Base-by-base conservation (phyloP, 2,888 invertebrate species). In the Furcula furcula region DNA sequence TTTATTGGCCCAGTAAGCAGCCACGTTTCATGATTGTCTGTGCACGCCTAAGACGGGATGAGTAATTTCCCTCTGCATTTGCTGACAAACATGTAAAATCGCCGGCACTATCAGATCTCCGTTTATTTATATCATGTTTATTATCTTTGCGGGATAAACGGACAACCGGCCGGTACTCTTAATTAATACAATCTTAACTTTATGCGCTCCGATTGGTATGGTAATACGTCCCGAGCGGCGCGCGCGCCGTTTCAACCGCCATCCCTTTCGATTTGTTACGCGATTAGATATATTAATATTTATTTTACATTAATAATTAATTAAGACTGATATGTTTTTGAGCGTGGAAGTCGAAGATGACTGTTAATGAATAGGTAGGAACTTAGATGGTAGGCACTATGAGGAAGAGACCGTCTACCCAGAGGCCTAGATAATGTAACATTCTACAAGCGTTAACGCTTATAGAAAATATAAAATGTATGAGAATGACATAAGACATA, bases 141-240 rank as follows among this genome's bases (percentile, higher is more conserved):
- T 36, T 48, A 48, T 55, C 61, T 63, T 34, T 34, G 23, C 19
- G 11, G 61, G 70, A 76, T 75, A 73, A 73, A 58, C 59, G 59
- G 64, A 71, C 69, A 71, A 58, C 61, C 63, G 51, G 60, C 60
- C 58, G 60, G 67, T 72, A 72, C 65, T 70, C 73, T 85, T 85
- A 86, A 86, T 86, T 86, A 85, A 76, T 78, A 72, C 76, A 78
- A 81, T 82, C 84, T 80, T 67, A 76, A 80, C 69, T 85, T 84
- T 85, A 86, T 86, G 80, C 82, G 74, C 61, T 53, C 65, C 78
- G 87, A 86, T 87, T 83, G 80, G 65, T 78, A 86, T 85, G 85
- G 74, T 79, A 86, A 86, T 85, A 68, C 54, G 63, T 55, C 58
- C 70, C 67, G 68, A 71, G 55, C 32, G 16, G 10, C 25, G 15